These are phyloP conservation scores for Megalopta genalis DNA, from an alignment of 1,140 invertebrate species.

Conservation along the genomic window DNA sequence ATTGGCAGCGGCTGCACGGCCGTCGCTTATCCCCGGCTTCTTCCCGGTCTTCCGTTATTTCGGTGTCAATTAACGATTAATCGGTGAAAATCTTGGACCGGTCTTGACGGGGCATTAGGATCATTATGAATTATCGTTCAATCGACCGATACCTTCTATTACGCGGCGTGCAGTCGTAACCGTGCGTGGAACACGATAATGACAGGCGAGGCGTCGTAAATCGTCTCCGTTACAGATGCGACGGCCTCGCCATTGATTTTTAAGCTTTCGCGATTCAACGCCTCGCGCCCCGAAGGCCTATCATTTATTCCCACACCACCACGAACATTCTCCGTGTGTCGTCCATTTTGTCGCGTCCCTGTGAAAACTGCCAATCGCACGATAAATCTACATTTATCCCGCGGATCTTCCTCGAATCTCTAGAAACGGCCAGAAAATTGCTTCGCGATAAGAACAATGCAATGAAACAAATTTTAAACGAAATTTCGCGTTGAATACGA, in stretches of 20 bases:
- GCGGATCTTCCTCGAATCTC: too few relatives aligned
- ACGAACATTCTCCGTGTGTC: too few relatives aligned
- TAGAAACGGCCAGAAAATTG: too few relatives aligned
- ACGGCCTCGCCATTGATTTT: conserved; percentile 15
- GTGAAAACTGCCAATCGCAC: too few relatives aligned
- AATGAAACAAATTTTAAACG: too few relatives aligned
- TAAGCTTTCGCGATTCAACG: conserved; percentile 20
- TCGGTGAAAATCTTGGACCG: not conserved
- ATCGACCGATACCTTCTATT: conserved; percentile 34
- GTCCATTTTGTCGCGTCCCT: too few relatives aligned
- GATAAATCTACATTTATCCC: too few relatives aligned
- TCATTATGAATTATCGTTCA: conserved; percentile 21
- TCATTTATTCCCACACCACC: too few relatives aligned
- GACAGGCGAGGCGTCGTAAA: conserved; percentile 41
- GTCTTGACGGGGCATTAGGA: not conserved
- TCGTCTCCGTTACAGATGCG: conserved; percentile 10
- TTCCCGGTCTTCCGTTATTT: not conserved
- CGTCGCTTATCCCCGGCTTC: too few relatives aligned
- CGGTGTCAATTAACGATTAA: conserved; percentile 17
- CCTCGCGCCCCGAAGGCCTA: not conserved
- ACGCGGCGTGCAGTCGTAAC: conserved; percentile 5
- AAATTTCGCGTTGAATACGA: too few relatives aligned
- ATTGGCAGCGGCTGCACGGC: too few relatives aligned
- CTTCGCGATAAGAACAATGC: too few relatives aligned
- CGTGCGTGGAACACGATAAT: conserved; percentile 32